These are phyloP conservation scores for Tragulus kanchil DNA, from an alignment of 2,113 vertebrate species.

Conservation along the genomic window DNA sequence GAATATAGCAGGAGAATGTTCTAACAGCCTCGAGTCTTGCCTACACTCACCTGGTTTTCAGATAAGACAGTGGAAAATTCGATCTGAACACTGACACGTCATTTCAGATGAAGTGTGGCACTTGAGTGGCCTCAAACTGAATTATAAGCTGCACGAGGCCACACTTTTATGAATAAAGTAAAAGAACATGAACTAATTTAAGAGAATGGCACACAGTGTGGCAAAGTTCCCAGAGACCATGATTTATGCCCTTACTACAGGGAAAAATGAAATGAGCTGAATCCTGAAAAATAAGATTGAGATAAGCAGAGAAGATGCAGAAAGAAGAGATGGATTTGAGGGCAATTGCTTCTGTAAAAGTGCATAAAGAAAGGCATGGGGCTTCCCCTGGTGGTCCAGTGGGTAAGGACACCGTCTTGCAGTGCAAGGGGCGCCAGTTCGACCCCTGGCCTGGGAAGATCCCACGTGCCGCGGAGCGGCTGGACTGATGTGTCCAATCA, in stretches of 20 bases:
- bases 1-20: constrained; percentile 32
- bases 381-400: too few relatives aligned
- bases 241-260: background rate
- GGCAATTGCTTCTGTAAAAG: background rate
- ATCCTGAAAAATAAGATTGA: constrained; percentile 1
- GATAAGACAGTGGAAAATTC: background rate
- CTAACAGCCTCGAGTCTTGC: background rate
- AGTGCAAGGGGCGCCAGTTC: too few relatives aligned
- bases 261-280: constrained; percentile 22
- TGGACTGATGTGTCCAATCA: too few relatives aligned
- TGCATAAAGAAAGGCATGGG: background rate
- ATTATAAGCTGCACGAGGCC: background rate
- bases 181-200: constrained; percentile 10
- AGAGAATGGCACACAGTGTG: background rate
- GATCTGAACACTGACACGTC: background rate
- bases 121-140: background rate
- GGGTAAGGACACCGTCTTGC: too few relatives aligned
- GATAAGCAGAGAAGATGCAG: background rate
- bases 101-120: background rate
- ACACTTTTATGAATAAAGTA: background rate
- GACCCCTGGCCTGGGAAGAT: too few relatives aligned
- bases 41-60: background rate
- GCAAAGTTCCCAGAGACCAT: background rate
- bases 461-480: too few relatives aligned
- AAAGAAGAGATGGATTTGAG: background rate